Evolutionary conservation across 2,113 vertebrate genomes (phyloP).

Genomic region (Sceloporus undulatus): DNA sequence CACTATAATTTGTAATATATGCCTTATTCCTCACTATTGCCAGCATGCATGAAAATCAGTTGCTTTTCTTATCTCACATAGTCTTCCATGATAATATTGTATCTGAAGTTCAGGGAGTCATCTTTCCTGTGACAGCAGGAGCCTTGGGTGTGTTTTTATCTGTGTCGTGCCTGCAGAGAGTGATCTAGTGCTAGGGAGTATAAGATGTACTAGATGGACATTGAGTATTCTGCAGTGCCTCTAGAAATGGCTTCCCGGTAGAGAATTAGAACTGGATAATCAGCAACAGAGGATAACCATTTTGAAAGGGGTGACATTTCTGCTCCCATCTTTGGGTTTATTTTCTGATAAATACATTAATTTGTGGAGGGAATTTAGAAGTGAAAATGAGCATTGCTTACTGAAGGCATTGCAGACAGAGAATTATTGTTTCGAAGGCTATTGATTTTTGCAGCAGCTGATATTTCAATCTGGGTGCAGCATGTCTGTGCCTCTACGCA

Average conservation of each 20-base stretch:
- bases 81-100: constrained; percentile 42
- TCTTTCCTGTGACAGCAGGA: constrained; percentile 53
- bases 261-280: constrained; percentile 65
- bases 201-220: constrained; percentile 43
- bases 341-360: constrained; percentile 67
- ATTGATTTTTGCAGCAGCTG: constrained; percentile 89
- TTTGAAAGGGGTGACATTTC: constrained; percentile 59
- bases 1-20: constrained; percentile 61
- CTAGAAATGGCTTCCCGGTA: constrained; percentile 48
- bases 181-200: constrained; percentile 36
- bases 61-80: constrained; percentile 39
- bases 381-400: constrained; percentile 71
- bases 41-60: constrained; percentile 38
- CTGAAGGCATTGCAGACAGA: constrained; percentile 79
- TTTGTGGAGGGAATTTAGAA: constrained; percentile 64
- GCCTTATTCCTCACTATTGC: constrained; percentile 50
- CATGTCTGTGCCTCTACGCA: constrained; percentile 86
- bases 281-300: constrained; percentile 61
- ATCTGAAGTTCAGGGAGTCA: constrained; percentile 51
- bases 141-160: constrained; percentile 53
- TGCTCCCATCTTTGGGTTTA: constrained; percentile 43
- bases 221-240: constrained; percentile 45
- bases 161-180: constrained; percentile 54
- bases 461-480: constrained; percentile 91
- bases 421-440: constrained; percentile 85